Percentiles rank a stretch among this genome's conserved stretches.
Evolutionary conservation across 2,888 invertebrate species (phyloP).

Genomic region (Antitype chi): DNA sequence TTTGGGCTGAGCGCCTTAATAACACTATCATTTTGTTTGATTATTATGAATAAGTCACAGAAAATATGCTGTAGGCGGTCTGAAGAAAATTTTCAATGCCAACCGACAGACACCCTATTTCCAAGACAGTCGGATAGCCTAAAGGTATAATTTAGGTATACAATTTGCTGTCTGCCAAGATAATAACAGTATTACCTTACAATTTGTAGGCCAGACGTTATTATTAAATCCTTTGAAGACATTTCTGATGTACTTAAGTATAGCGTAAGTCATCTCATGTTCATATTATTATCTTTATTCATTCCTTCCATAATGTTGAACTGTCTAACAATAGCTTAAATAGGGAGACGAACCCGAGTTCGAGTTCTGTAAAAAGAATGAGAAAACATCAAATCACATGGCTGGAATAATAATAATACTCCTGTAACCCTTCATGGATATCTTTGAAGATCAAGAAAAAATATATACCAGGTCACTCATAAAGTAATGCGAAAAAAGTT

Average conservation of each 20-base stretch:
- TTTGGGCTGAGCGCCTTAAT: neutral
- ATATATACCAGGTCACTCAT: too few species aligned
- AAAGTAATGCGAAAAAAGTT: too few species aligned
- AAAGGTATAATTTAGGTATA: constrained; percentile 13
- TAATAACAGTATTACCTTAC: constrained; percentile 8
- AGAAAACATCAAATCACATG: neutral
- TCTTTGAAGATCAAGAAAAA: neutral
- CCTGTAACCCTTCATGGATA: neutral
- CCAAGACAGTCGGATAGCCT: constrained; percentile 8
- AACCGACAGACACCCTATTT: neutral
- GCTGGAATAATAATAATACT: neutral
- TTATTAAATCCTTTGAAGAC: neutral
- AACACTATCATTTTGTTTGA: neutral
- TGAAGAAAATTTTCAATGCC: constrained; percentile 12
- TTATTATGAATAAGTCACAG: neutral
- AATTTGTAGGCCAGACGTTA: neutral
- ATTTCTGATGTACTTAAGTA: constrained; percentile 1
- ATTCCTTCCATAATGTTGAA: too few species aligned
- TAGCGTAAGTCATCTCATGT: neutral
- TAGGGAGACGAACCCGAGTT: too few species aligned
- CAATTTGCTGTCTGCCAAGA: constrained; percentile 19
- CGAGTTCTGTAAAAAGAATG: neutral
- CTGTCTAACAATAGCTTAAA: too few species aligned
- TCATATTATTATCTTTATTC: too few species aligned
- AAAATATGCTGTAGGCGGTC: neutral